Evolutionary conservation across 2,888 invertebrate species (phyloP), one percentile per base, ranked within the genome.

Genomic region (Glaucopsyche alexis): DNA sequence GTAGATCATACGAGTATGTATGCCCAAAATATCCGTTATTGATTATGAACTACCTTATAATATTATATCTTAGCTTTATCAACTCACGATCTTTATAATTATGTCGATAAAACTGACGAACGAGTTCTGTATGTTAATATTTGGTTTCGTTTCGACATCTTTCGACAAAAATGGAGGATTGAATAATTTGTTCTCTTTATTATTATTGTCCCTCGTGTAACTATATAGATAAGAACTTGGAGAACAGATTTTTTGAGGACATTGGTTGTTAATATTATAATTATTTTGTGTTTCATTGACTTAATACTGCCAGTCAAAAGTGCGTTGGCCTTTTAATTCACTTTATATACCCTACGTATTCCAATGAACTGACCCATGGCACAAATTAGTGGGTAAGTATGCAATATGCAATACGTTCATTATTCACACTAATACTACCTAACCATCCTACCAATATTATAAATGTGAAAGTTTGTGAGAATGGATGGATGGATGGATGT

Each of bases 81-180:
- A 42, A 42, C 13, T 7, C 29, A 29, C 60, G 16, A 38, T 13
- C 60, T 14, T 60, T 38, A 60, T 29, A 60, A 60, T 38, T 60
- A 45, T 38, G 72, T 64, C 50, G 72, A 49, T 65, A 65, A 72
- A n/a, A 38, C 65, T 64, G 64, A 50, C 66, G 66, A 55, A 72
- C 52, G 19, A 52, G 72, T 72, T 72, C 40, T 40, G 66, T 66
- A 65, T 38, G 45, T 49, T 66, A 72, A 67, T 72, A 66, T 72
- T 52, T 50, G n/a, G 16, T 60, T 55, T 71, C 38, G 72, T 50
- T 52, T 67, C 72, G 14, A 50, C 60, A 60, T 60, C 60, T 60
- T 6, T 60, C 60, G 13, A 60, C 2, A 60, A 38, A 60, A 11
- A 38, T 60, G 29, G 60, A 60, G 29, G 14, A 60, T 60, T 38